Base-by-base conservation (phyloP, 1,140 invertebrate genomes). In the Rhopalosiphum maidis region DNA sequence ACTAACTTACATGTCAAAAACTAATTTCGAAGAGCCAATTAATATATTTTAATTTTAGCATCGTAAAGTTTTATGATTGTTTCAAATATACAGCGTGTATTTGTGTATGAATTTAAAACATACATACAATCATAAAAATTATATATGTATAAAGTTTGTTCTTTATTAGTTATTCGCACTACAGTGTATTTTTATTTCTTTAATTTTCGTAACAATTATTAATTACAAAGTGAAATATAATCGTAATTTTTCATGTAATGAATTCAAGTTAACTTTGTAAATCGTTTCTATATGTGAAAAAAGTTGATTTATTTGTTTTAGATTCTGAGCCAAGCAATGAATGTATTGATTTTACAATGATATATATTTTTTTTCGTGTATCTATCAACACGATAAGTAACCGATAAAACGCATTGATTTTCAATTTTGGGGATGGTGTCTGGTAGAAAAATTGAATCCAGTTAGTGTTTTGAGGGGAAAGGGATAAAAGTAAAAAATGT, bases 1-100 rank as follows among this genome's bases (percentile, higher is more conserved):
- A 94, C 83, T n/a, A 30, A 92, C 85, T 60, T 87, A 55, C 83
- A 92, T 89, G 48, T 92, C 41, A 48, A 54, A 92, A 91, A 91
- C 48, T 86, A 91, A 94, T 89, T 35, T 89, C 30, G 4, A 37
- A 89, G 1, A 54, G 37, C 83, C 54, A 91, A 91, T 91, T 83
- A 48, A 60, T 55, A 90, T 37, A 91, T 54, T 51, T 82, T 91
- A 83, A 83, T 90, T 41, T 35, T 88, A 51, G 21, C 22, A 55
- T 55, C 23, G 30, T 91, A 91, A 46, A 77, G 43, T 77, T 35
- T 77, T 91, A 91, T 77, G 15, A 35, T n/a, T 68, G 43, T 43
- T 55, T 90, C 37, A 30, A 37, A 43, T 51, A 30, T 35, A 43
- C 11, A n/a, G n/a, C 8, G 8, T 22, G 0, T 54, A 23, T 15